Base-by-base conservation (phyloP, 2,888 invertebrate species). In the Protophormia terraenovae region DNA sequence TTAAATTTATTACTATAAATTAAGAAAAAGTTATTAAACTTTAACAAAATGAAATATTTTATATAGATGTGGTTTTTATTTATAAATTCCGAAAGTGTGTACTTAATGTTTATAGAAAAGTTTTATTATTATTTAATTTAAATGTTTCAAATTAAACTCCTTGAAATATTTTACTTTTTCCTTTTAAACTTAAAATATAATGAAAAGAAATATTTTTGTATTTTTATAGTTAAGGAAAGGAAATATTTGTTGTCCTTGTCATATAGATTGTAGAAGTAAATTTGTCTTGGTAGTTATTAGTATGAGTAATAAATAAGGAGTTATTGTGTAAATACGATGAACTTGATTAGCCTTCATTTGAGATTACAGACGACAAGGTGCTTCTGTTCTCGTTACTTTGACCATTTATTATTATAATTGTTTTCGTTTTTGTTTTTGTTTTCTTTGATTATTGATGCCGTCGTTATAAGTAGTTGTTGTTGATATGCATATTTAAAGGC, bases 291-390 rank as follows among this genome's bases (percentile, higher is more conserved):
- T n/a, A n/a, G n/a, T n/a, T n/a, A n/a, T n/a, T 0, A 47, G n/a
- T 24, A 27, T 50, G 62, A n/a, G 16, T 27, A 53, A 29, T 55
- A 16, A n/a, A n/a, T 66, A 47, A 45, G 19, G 19, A 27, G 27
- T 41, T 32, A 16, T 29, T 62, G 14, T 38, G 16, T 53, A 8
- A 66, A 75, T 60, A 38, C 81, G 47, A 47, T 75, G 67, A 81
- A 81, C 67, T 81, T 69, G 67, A 81, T 75, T 75, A 81, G 67
- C 72, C 75, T 69, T 75, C 60, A 75, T 58, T 69, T 75, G 5
- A 50, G 69, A 81, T 81, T 75, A 75, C 38, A 62, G 67, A 60
- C 29, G 55, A 58, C 81, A 81, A 75, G 67, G 75, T 75, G 67
- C 75, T 81, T 47, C 35, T 69, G 41, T 69, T 69, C 32, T 67